Evolutionary conservation across 2,888 invertebrate genomes (phyloP).

Genomic region (Nycteola revayana): DNA sequence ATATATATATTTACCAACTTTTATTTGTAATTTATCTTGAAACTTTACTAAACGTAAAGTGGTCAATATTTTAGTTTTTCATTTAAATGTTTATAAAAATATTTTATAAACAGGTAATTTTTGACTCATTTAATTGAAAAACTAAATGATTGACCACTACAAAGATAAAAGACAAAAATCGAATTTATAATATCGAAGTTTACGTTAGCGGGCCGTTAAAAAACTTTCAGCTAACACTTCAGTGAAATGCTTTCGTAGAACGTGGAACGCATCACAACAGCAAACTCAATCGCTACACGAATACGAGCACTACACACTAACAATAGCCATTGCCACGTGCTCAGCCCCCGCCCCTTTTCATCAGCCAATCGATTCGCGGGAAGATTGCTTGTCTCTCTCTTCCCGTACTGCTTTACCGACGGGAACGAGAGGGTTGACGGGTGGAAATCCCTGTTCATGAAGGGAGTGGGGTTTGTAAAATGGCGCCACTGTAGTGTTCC

Average conservation of each 20-base stretch:
- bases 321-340: constrained; percentile 69
- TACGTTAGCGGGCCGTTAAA: constrained; percentile 16
- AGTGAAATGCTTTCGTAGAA: constrained; percentile 44
- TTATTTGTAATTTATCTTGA: too few species aligned
- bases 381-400: constrained; percentile 59
- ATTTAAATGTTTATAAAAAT: too few species aligned
- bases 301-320: constrained; percentile 47
- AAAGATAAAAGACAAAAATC: too few species aligned
- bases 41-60: too few species aligned
- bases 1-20: too few species aligned
- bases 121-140: too few species aligned
- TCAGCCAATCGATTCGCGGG: constrained; percentile 73
- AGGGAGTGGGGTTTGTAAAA: constrained; percentile 45
- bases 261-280: constrained; percentile 52
- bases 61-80: too few species aligned
- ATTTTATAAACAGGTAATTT: too few species aligned
- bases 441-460: constrained; percentile 37
- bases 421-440: constrained; percentile 45
- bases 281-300: constrained; percentile 49
- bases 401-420: constrained; percentile 67
- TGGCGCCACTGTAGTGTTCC: constrained; percentile 56
- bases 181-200: too few species aligned
- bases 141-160: too few species aligned
- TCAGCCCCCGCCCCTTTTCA: constrained; percentile 69
- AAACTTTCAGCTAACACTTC: constrained; percentile 45